Percentiles rank a stretch among this genome's conserved stretches.
Conservation (phyloP, 2,797 vertebrate genomes). For the Octomys mimax region DNA sequence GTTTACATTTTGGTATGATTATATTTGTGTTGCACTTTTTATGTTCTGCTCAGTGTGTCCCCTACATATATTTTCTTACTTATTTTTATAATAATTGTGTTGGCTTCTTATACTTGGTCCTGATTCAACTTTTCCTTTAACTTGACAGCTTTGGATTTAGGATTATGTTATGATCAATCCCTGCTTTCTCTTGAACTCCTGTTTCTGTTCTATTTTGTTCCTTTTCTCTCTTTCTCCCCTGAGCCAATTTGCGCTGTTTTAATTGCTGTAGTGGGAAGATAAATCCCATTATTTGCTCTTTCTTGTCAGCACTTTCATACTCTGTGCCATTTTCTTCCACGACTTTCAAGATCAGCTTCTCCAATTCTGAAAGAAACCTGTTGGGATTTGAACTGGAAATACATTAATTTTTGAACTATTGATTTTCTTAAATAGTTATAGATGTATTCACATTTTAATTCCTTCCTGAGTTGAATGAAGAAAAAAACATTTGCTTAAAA, state of each 20-base stretch:
- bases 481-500: slow-evolving; percentile 37
- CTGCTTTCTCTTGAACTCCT: background rate
- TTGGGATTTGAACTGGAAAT: slow-evolving; percentile 33
- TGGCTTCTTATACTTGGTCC: background rate
- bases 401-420: slow-evolving; percentile 26
- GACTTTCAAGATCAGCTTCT: slow-evolving; percentile 49
- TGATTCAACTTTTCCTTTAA: background rate
- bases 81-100: slow-evolving; percentile 4
- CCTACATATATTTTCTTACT: slow-evolving; percentile 9
- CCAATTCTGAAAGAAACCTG: background rate
- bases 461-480: slow-evolving; percentile 42
- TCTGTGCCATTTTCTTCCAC: background rate
- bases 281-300: background rate
- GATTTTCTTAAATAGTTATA: slow-evolving; percentile 34
- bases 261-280: background rate
- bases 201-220: background rate
- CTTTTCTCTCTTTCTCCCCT: background rate
- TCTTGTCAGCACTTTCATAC: background rate
- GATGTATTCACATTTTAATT: slow-evolving; percentile 43
- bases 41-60: slow-evolving; percentile 12
- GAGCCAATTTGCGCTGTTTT: background rate
- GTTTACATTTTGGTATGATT: slow-evolving; percentile 55
- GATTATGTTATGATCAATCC: background rate
- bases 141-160: background rate
- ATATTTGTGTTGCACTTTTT: slow-evolving; percentile 35